phyloP scores from a whole-genome alignment of 2,113 vertebrate genomes.

The Hypocryptadius cinnamomeus region DNA sequence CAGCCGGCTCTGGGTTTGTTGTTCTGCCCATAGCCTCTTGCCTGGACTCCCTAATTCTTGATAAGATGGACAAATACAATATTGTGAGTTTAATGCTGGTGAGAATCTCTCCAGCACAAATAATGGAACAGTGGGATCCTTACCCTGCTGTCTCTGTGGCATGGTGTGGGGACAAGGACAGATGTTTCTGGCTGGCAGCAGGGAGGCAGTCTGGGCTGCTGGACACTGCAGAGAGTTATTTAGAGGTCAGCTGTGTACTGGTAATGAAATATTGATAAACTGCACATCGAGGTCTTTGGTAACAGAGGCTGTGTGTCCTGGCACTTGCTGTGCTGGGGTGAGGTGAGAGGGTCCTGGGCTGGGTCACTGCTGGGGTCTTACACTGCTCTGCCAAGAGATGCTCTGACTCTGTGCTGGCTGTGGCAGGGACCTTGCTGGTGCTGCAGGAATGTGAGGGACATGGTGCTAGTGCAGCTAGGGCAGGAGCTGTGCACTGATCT shows the following conservation, averaged over 20 bases:
- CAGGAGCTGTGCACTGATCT: not conserved
- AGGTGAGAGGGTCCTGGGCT: accelerated
- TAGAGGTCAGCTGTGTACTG: not conserved
- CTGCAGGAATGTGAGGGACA: accelerated
- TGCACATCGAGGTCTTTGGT: not conserved
- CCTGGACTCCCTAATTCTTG: not conserved
- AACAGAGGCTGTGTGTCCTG: accelerated
- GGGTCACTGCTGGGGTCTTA: not conserved
- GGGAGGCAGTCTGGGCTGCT: not conserved
- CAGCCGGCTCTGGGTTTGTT: not conserved
- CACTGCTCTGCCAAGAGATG: not conserved
- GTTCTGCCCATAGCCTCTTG: not conserved
- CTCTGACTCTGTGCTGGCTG: not conserved
- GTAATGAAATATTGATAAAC: not conserved
- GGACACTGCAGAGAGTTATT: not conserved
- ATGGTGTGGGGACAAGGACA: not conserved
- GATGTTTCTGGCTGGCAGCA: not conserved
- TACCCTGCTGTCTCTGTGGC: not conserved
- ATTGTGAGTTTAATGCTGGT: not conserved
- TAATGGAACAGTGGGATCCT: not conserved
- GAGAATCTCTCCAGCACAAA: not conserved
- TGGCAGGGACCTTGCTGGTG: not conserved
- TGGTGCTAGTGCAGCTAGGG: not conserved
- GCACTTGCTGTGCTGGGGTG: not conserved
- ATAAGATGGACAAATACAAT: not conserved